These are phyloP conservation scores for Virgularia gustaviana DNA, from an alignment of 92 coral and sea anemone species.

Conservation along the genomic window DNA sequence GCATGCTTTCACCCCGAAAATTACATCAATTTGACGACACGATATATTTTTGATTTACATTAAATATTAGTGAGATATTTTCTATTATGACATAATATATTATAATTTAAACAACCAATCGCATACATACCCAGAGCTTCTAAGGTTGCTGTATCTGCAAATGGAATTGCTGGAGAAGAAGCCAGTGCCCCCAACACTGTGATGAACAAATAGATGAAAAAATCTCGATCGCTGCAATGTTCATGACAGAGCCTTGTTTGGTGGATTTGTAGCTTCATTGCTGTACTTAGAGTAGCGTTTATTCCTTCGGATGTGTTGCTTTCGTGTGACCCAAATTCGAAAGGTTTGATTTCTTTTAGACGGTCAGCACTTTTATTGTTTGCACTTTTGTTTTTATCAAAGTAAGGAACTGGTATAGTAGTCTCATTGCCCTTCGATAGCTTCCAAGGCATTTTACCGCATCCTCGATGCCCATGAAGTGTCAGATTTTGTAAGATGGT, in stretches of 20 bases:
- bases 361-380: not conserved
- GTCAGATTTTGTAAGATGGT: not conserved
- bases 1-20: no score
- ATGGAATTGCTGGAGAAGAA: constrained; percentile 76
- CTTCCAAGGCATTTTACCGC: not conserved
- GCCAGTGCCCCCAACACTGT: constrained; percentile 70
- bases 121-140: constrained; percentile 64
- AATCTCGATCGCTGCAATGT: constrained; percentile 29
- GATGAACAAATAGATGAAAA: constrained; percentile 69
- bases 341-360: constrained; percentile 27
- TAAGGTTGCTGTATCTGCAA: constrained; percentile 89
- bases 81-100: not conserved
- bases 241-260: no score
- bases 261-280: constrained; percentile 37
- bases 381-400: not conserved
- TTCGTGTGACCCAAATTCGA: constrained; percentile 56
- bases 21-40: no score
- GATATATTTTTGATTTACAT: no score
- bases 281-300: constrained; percentile 53
- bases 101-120: not conserved
- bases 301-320: constrained; percentile 58
- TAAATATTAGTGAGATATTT: not conserved
- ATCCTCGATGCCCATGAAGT: not conserved
- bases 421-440: no score
- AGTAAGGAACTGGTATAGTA: not conserved